Percentiles rank a stretch among this genome's conserved stretches.
Evolutionary conservation across 2,113 vertebrate genomes (phyloP).

Genomic region (Microcebus murinus): DNA sequence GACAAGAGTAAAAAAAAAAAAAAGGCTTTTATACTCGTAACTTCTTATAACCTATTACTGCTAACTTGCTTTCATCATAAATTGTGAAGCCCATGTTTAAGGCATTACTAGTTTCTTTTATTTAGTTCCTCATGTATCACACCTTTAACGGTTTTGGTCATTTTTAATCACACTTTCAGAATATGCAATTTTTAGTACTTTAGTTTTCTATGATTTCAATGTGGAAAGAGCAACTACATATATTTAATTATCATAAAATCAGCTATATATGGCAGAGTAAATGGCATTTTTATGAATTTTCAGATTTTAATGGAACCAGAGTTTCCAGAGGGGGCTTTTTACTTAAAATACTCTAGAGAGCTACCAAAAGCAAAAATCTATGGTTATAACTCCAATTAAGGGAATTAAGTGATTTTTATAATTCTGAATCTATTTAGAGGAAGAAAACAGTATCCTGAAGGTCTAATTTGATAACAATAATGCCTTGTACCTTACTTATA

Average conservation of each 20-base stretch:
- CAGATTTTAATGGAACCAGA: not conserved
- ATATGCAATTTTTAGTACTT: not conserved
- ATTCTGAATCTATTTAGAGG: not conserved
- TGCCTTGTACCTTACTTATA: not conserved
- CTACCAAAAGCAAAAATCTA: not conserved
- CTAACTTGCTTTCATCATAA: not conserved
- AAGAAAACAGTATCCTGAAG: not conserved
- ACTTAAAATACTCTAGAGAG: not conserved
- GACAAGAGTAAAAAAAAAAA: not conserved
- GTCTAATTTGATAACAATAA: not conserved
- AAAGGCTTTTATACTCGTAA: not conserved
- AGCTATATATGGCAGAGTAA: not conserved
- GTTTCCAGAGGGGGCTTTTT: not conserved
- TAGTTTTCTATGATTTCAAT: constrained; percentile 28
- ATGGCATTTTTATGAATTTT: not conserved
- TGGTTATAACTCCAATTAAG: not conserved
- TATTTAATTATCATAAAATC: not conserved
- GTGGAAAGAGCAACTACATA: not conserved
- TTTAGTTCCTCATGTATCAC: not conserved
- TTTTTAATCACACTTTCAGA: not conserved
- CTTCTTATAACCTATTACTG: not conserved
- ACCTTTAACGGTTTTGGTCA: not conserved
- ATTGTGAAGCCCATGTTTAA: not conserved
- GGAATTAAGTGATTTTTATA: not conserved
- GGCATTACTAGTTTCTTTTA: not conserved